Evolutionary conservation across 2,113 vertebrate species (phyloP).

Genomic region (Boulengeromyrus knoepffleri): DNA sequence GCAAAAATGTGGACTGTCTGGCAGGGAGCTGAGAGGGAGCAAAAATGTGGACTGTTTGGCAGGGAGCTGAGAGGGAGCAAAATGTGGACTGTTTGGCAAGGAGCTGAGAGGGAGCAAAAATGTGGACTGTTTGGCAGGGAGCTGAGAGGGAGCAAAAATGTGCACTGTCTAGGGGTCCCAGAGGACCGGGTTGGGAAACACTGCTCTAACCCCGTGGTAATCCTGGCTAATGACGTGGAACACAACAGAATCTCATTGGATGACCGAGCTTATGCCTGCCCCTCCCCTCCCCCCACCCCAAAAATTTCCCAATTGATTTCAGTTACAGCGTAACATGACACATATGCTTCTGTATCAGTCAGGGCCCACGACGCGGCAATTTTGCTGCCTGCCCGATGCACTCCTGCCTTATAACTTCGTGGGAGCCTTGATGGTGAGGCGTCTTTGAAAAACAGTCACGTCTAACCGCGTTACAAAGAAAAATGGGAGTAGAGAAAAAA

Average conservation of each 20-base stretch:
- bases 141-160: neutral
- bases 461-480: neutral
- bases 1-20: too few relatives aligned
- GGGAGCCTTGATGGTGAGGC: neutral
- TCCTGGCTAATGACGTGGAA: neutral
- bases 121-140: too few relatives aligned
- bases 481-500: neutral
- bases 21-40: too few relatives aligned
- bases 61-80: neutral
- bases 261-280: neutral
- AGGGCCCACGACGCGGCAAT: neutral
- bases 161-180: neutral
- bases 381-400: neutral
- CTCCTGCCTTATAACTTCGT: neutral
- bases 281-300: neutral
- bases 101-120: too few relatives aligned
- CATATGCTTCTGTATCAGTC: neutral
- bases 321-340: neutral
- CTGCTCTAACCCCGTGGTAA: neutral
- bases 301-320: neutral
- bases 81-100: neutral
- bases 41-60: too few relatives aligned
- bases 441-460: neutral
- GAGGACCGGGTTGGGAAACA: neutral
- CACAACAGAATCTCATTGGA: neutral